These are phyloP conservation scores for Malurus melanocephalus DNA, from an alignment of 2,113 vertebrate genomes.

Conservation along the genomic window DNA sequence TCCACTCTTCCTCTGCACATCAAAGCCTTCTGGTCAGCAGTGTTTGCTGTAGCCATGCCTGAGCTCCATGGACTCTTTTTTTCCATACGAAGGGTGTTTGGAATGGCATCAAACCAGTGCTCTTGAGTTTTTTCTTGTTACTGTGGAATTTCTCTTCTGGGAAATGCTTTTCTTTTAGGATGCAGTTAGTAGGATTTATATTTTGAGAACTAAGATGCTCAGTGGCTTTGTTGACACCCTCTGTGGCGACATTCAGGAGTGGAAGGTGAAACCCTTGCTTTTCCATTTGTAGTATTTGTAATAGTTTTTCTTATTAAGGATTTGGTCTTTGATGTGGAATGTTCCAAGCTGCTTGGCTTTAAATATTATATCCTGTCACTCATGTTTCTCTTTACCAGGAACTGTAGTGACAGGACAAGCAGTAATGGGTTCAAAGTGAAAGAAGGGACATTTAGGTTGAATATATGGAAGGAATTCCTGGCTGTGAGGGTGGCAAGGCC, in stretches of 20 bases:
- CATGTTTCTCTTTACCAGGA: not conserved
- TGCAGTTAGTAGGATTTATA: not conserved
- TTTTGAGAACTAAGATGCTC: not conserved
- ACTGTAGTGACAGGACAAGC: not conserved
- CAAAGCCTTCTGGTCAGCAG: not conserved
- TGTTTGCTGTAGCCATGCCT: not conserved
- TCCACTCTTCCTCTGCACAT: not conserved
- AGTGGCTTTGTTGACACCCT: not conserved
- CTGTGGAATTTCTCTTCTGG: not conserved
- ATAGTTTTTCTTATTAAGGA: not conserved
- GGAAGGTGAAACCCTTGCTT: not conserved
- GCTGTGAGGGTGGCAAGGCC: rapidly evolving
- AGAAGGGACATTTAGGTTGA: not conserved
- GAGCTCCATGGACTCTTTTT: not conserved
- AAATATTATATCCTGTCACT: not conserved
- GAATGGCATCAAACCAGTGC: not conserved
- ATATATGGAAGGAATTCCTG: rapidly evolving
- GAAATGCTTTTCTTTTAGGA: not conserved
- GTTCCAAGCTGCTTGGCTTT: not conserved
- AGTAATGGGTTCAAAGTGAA: not conserved
- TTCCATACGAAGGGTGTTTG: not conserved
- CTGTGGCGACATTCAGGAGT: not conserved
- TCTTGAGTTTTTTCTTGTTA: not conserved
- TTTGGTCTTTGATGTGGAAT: not conserved
- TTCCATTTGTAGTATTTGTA: not conserved